Evolutionary conservation across 2,888 invertebrate genomes (phyloP), one percentile per base, ranked within the genome.

Genomic region (Camptogramma bilineatum): DNA sequence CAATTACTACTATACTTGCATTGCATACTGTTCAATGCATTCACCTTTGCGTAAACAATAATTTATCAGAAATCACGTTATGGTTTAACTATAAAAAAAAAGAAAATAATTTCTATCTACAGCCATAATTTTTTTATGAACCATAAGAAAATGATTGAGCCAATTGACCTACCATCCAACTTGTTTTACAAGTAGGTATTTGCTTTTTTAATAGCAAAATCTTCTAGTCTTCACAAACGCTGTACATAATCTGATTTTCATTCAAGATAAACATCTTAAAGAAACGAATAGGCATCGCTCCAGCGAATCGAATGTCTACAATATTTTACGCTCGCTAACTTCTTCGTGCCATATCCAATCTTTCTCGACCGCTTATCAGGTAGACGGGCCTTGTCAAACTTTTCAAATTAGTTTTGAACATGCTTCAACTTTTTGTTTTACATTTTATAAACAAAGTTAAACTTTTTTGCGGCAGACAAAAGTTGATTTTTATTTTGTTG

Each of bases 341-440:
- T 87, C 77, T 79, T 79, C 84, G 80, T 84, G 84, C 81, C 80
- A 81, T 80, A 83, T 85, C 83, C 83, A 85, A 87, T 88, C 82
- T 87, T 81, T 76, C 76, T 79, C 81, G 80, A 77, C 79, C 82
- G 84, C 85, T 86, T 86, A 86, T 85, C 88, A 88, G 88, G 87
- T 87, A 84, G 80, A 83, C 80, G 83, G 80, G 81, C 66, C 82
- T 80, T 83, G 85, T 85, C 84, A 87, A 89, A 88, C 84, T 88
- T 88, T 86, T 86, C 72, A 85, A 87, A 90, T 89, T 84, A 83
- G 78, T 84, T 86, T 84, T 77, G 76, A 81, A 83, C 77, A 81
- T 80, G 79, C 73, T 74, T 75, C 73, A 73, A 77, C 70, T 69
- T 78, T 79, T 76, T 80, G 10, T 77, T 76, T 68, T 77, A n/a